Conservation (phyloP, 2,888 invertebrate species). For the Apodemia mormo region DNA sequence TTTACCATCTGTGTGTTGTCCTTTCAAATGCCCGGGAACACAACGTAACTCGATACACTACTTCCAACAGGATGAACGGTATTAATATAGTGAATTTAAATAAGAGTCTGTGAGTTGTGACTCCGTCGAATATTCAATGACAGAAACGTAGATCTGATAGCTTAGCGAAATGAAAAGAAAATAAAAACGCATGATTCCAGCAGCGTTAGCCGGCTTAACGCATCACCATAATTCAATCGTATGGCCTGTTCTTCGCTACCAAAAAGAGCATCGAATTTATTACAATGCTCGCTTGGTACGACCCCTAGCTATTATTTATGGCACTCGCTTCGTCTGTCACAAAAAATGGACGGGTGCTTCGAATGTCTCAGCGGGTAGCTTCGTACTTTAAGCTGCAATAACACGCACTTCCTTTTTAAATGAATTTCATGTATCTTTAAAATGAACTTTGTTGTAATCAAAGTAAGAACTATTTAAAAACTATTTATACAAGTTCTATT, state of each 20-base stretch:
- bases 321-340: slow-evolving; percentile 80
- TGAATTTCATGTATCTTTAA: slow-evolving; percentile 46
- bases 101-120: slow-evolving; percentile 60
- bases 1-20: slow-evolving; percentile 75
- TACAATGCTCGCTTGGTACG: slow-evolving; percentile 74
- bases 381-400: slow-evolving; percentile 77
- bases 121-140: slow-evolving; percentile 58
- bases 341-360: slow-evolving; percentile 79
- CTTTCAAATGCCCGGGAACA: slow-evolving; percentile 69
- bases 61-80: slow-evolving; percentile 52
- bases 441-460: slow-evolving; percentile 51
- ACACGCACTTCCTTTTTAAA: slow-evolving; percentile 75
- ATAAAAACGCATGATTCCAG: slow-evolving; percentile 66
- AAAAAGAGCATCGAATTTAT: slow-evolving; percentile 80
- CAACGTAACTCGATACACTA: slow-evolving; percentile 67
- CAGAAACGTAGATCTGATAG: slow-evolving; percentile 56
- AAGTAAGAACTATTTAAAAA: slow-evolving; percentile 51
- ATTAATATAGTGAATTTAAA: slow-evolving; percentile 59
- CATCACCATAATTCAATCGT: slow-evolving; percentile 80
- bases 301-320: slow-evolving; percentile 82
- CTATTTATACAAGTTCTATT: slow-evolving; percentile 37
- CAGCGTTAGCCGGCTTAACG: slow-evolving; percentile 74
- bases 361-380: slow-evolving; percentile 78
- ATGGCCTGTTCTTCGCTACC: slow-evolving; percentile 69
- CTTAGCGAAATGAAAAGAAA: slow-evolving; percentile 70